Evolutionary conservation across 1,140 invertebrate species (phyloP), one percentile per base, ranked within the genome.

Genomic region (Cardiocondyla obscurior): DNA sequence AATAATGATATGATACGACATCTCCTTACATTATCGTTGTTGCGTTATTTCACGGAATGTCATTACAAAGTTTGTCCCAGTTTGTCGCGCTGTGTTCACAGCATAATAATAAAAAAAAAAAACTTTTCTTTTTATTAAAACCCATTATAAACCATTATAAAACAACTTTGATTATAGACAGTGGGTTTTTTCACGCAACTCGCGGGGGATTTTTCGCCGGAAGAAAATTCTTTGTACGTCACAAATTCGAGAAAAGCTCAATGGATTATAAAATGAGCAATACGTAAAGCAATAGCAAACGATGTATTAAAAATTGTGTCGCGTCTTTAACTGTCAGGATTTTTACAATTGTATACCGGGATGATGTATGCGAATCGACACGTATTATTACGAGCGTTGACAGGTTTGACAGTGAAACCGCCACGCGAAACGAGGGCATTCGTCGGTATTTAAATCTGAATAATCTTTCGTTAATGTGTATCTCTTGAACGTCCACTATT

Each of bases 51-150:
- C 19, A 25, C 8, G 8, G 19, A 76, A 64, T 65, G 7, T 5
- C 16, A 16, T 77, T 51, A 77, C 65, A 77, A 67, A 77, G 73
- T 77, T 77, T 36, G 3, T 51, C n/a, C 5, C 10, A 65, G 44
- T 46, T 46, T 46, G 10, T 36, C 5, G 8, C 44, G 6, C 28
- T 49, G 16, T n/a, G 16, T 16, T 62, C 14, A 16, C 44, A 16
- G 14, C 16, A 46, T 7, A 3, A n/a, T n/a, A n/a, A n/a, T n/a
- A n/a, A n/a, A n/a, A n/a, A n/a, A 58, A 74, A 73, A 65, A 51
- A 46, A 46, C 44, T 14, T 36, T 76, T 30, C 58, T 30, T 62
- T 44, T 33, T 46, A 76, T 49, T 36, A 65, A 36, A 64, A 65
- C 10, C 30, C 8, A 65, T 77, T 65, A 58, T 33, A 62, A 10